Conservation (phyloP, 2,888 invertebrate genomes). For the Lissocephala sabroskyi region DNA sequence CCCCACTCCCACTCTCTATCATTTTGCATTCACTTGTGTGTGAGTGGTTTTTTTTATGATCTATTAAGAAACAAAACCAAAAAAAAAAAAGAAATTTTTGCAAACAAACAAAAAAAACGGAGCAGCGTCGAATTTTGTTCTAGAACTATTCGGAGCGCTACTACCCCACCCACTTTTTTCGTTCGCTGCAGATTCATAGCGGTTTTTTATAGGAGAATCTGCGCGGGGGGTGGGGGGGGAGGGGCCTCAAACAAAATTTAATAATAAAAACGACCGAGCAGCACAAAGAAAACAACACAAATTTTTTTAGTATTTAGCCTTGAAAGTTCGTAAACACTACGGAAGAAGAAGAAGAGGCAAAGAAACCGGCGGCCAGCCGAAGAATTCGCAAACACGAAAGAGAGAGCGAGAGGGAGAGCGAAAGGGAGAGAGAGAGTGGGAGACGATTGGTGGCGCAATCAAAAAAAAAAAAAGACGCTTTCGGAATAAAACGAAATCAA, state of each 20-base stretch:
- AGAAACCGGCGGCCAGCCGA: conserved; percentile 20
- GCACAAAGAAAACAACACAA: conserved; percentile 27
- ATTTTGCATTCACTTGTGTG: too few relatives aligned
- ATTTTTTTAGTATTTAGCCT: conserved; percentile 64
- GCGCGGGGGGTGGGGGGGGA: neutral
- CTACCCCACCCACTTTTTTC: conserved; percentile 11
- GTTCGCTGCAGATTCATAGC: too few relatives aligned
- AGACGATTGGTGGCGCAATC: too few relatives aligned
- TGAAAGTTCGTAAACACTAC: conserved; percentile 64
- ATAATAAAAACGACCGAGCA: conserved; percentile 40
- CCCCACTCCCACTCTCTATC: too few relatives aligned
- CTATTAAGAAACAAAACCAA: neutral
- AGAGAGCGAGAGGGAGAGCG: too few relatives aligned
- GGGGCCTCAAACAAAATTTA: conserved; percentile 55
- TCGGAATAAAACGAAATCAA: conserved; percentile 3
- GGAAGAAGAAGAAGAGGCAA: conserved; percentile 18
- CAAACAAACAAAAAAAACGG: too few relatives aligned
- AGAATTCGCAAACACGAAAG: too few relatives aligned
- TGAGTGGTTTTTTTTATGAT: too few relatives aligned
- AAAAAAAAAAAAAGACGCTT: conserved; percentile 5
- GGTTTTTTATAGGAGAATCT: too few relatives aligned
- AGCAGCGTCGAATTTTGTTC: too few relatives aligned
- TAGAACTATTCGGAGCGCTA: conserved; percentile 50
- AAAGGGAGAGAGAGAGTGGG: too few relatives aligned
- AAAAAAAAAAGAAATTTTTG: conserved; percentile 30